A percentile compares a stretch with the other conserved stretches of the same genome.
Evolutionary conservation across 1,140 invertebrate genomes (phyloP).

Genomic region (Bursaphelenchus mucronatus): DNA sequence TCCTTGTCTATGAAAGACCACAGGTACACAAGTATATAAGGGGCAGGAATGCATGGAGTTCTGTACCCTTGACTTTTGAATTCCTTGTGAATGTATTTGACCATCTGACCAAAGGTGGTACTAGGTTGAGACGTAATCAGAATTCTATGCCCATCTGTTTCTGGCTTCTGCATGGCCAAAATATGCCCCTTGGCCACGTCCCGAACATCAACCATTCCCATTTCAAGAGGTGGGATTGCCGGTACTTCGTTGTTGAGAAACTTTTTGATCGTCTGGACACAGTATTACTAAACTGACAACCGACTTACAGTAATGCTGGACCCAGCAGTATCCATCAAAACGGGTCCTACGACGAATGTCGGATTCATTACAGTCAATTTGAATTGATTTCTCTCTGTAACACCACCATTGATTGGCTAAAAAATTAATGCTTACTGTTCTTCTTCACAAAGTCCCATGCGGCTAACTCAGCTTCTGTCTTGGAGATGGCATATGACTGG

Average conservation of each 20-base stretch:
- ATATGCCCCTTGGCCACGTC: slow-evolving; percentile 67
- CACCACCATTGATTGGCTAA: not conserved
- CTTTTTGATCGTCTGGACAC: slow-evolving; percentile 23
- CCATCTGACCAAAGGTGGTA: slow-evolving; percentile 63
- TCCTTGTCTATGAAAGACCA: slow-evolving; percentile 64
- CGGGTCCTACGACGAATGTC: slow-evolving; percentile 65
- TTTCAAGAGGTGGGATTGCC: slow-evolving; percentile 63
- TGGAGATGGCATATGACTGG: slow-evolving; percentile 64
- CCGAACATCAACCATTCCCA: slow-evolving; percentile 65
- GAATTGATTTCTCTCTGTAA: slow-evolving; percentile 63
- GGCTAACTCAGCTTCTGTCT: slow-evolving; percentile 66
- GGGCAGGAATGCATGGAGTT: slow-evolving; percentile 64
- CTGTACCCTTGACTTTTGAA: slow-evolving; percentile 62
- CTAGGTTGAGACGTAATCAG: slow-evolving; percentile 60
- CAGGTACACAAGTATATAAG: slow-evolving; percentile 64
- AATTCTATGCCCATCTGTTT: slow-evolving; percentile 63
- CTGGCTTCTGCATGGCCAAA: slow-evolving; percentile 64
- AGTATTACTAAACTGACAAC: slow-evolving; percentile 11
- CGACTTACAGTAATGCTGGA: slow-evolving; percentile 62
- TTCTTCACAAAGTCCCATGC: slow-evolving; percentile 66
- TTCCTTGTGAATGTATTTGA: slow-evolving; percentile 61
- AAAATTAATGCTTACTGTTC: slow-evolving; percentile 18
- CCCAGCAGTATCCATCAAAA: slow-evolving; percentile 62
- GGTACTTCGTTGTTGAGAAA: slow-evolving; percentile 63
- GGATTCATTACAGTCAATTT: slow-evolving; percentile 66